Conservation (phyloP, 1,140 invertebrate genomes). For the Hylaeus volcanicus region DNA sequence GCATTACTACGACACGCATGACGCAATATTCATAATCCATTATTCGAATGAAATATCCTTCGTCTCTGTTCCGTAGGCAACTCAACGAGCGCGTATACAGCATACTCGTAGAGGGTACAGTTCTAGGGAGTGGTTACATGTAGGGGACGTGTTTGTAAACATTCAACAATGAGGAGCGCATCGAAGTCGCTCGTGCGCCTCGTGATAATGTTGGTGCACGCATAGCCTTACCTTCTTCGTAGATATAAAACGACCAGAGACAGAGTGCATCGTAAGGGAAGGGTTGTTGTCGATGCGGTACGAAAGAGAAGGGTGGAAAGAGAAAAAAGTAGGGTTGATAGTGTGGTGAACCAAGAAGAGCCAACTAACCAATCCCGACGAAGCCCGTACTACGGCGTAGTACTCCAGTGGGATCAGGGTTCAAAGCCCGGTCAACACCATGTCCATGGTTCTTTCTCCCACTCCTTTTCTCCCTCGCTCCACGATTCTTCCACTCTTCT, state of each 20-base stretch:
- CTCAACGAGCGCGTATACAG: no score
- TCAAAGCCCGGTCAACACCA: constrained; percentile 76
- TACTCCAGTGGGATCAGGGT: constrained; percentile 71
- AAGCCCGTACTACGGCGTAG: constrained; percentile 69
- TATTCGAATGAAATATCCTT: no score
- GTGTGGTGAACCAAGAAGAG: constrained; percentile 62
- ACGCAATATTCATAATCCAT: no score
- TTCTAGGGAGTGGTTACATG: no score
- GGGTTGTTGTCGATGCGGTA: constrained; percentile 34
- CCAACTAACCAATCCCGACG: constrained; percentile 53
- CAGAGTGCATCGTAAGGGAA: background rate
- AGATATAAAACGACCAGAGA: background rate
- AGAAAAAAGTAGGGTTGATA: constrained; percentile 66
- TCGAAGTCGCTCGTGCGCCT: background rate
- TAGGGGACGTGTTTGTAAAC: constrained; percentile 37
- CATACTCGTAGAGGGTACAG: no score
- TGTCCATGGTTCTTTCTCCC: constrained; percentile 52
- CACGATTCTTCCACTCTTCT: background rate
- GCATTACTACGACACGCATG: no score
- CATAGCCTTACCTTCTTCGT: background rate
- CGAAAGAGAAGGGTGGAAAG: constrained; percentile 32
- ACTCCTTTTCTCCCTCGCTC: constrained; percentile 1
- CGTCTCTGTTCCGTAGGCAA: background rate
- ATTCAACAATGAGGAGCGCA: constrained; percentile 14
- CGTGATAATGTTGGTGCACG: background rate